Base-by-base conservation (phyloP, 92 coral and sea anemone genomes). In the Bergia sp. region DNA sequence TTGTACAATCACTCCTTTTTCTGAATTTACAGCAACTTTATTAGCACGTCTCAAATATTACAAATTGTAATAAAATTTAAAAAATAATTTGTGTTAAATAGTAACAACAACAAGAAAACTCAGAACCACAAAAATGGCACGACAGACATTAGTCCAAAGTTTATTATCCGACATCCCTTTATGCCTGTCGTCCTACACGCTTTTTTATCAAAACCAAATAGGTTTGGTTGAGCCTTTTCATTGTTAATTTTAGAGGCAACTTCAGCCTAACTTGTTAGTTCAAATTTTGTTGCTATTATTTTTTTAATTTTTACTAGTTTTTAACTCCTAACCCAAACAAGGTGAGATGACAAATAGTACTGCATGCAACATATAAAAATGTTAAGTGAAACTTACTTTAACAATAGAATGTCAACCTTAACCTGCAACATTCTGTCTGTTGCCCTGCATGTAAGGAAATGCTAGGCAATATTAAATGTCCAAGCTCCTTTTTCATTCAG, bases 401-500 rank as follows among this genome's bases (percentile, higher is more conserved):
- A 72, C 15, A 72, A 37, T 37, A 72, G 42, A 72, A 72, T 72
- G 4, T 69, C 75, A 72, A 72, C 76, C 76, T 29, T 36, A 72
- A 72, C 38, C 38, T 72, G 76, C 16, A 72, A 72, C 41, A 72
- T 37, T 16, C 76, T 36, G 76, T 36, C 76, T 72, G 42, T 29
- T 72, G 76, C 76, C 38, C 4, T 72, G 42, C 41, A 29, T 72
- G 42, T 29, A 37, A 23, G 76, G 76, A 72, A 72, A 37, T 37
- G 76, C 76, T 72, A 72, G 42, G 41, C 76, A 72, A 72, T 72
- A 72, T 72, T 72, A 72, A 72, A 72, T 72, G 41, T 72, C 41
- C 76, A 72, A 72, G 76, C 76, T 72, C 76, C 76, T 72, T 72
- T 72, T 72, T 72, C 76, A 72, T 72, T 58, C 53, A 83, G 47